phyloP scores from a whole-genome alignment of 2,888 invertebrate genomes.

The Halictus ligatus region DNA sequence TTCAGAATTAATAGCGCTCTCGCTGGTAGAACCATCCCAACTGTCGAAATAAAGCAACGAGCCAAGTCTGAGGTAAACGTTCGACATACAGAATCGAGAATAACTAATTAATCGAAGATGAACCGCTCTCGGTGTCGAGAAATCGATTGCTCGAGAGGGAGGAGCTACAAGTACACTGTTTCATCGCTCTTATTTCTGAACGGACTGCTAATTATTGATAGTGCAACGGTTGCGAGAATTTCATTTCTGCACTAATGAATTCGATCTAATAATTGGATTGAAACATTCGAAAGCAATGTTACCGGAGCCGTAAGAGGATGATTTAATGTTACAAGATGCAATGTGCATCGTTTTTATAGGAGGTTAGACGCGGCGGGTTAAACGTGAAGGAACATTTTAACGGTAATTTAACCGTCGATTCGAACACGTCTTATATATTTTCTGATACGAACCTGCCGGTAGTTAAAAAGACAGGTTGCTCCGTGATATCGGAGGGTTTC shows the following conservation, averaged over 20 bases:
- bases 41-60: not conserved
- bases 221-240: no score
- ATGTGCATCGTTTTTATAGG: not conserved
- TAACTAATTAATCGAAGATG: not conserved
- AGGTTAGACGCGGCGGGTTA: not conserved
- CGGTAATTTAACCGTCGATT: not conserved
- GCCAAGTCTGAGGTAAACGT: no score
- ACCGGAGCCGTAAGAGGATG: not conserved
- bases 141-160: not conserved
- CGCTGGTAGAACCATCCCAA: not conserved
- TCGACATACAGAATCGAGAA: not conserved
- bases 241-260: no score
- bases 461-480: not conserved
- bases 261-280: no score
- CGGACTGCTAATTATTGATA: no score
- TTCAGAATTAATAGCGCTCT: not conserved
- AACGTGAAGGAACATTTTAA: not conserved
- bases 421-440: not conserved
- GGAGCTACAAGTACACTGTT: not conserved
- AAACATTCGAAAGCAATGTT: no score
- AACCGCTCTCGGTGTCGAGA: not conserved
- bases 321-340: not conserved
- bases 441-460: slow-evolving; percentile 31
- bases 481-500: slow-evolving; percentile 31
- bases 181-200: no score